Evolutionary conservation across 2,797 vertebrate species (phyloP).

Genomic region (Myripristis jacobus): DNA sequence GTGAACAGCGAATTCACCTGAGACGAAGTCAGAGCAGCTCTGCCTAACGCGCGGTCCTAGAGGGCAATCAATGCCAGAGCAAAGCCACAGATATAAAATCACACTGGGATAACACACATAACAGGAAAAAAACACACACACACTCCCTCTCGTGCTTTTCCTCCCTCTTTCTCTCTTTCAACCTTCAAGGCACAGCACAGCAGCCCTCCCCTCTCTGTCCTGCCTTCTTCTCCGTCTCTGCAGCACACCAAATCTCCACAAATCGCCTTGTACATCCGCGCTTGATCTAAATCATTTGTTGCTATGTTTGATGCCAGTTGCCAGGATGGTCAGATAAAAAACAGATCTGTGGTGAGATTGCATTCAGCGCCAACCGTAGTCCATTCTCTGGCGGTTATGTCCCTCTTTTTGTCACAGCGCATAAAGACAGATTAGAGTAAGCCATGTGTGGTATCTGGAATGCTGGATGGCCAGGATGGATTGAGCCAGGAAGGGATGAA

Average conservation of each 20-base stretch:
- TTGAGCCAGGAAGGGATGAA: not conserved
- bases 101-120: not conserved
- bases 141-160: not conserved
- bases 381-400: not conserved
- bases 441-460: constrained; percentile 12
- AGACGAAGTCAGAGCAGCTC: constrained; percentile 5
- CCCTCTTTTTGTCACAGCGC: constrained; percentile 18
- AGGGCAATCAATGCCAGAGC: constrained; percentile 4
- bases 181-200: not conserved
- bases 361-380: not conserved
- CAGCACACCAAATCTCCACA: not conserved
- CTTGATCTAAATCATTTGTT: constrained; percentile 17
- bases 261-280: not conserved
- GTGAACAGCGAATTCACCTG: constrained; percentile 19
- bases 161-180: not conserved
- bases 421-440: constrained; percentile 47
- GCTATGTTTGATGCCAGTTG: not conserved
- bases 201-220: too few relatives aligned
- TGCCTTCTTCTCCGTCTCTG: not conserved
- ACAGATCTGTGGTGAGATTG: constrained; percentile 29
- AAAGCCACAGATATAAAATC: not conserved
- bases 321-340: constrained; percentile 1
- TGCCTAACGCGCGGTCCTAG: constrained; percentile 6
- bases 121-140: not conserved
- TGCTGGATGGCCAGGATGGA: constrained; percentile 5